Conservation (phyloP, 2,797 vertebrate species). For the Kryptopterus vitreolus region DNA sequence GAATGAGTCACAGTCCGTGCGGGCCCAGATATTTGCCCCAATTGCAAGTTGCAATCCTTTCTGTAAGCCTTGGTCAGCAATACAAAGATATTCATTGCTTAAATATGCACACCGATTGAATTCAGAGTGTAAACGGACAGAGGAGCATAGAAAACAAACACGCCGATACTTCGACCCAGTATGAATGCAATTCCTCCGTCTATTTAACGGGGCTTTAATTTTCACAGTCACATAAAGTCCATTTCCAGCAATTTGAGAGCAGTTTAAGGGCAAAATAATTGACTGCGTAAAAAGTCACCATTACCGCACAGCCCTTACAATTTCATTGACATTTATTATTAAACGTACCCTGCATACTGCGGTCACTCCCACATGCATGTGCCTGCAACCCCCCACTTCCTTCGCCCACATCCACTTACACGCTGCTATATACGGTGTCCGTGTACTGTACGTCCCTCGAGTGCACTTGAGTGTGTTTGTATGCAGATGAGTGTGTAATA, state of each 20-base stretch:
- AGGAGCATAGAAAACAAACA: constrained; percentile 1
- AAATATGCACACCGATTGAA: constrained; percentile 16
- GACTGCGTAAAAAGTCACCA: not conserved
- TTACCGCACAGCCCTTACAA: constrained; percentile 9
- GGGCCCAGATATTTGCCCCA: not conserved
- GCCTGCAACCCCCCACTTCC: constrained; percentile 9
- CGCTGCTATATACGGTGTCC: constrained; percentile 35
- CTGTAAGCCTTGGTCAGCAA: constrained; percentile 9
- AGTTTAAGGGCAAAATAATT: constrained; percentile 13
- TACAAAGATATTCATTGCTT: not conserved
- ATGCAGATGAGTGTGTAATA: constrained; percentile 60
- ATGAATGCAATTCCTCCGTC: constrained; percentile 14
- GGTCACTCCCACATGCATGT: constrained; percentile 14
- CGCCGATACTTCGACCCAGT: not conserved
- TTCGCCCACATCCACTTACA: constrained; percentile 26
- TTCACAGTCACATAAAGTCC: not conserved
- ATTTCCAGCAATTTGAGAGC: constrained; percentile 22
- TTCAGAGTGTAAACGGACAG: constrained; percentile 10
- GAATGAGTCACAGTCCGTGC: constrained; percentile 3
- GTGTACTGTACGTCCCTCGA: constrained; percentile 46
- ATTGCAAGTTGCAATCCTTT: not conserved
- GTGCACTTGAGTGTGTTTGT: constrained; percentile 51
- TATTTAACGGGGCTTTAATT: constrained; percentile 27
- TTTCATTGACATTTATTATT: constrained; percentile 21
- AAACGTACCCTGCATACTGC: constrained; percentile 7